Evolutionary conservation across 2,888 invertebrate genomes (phyloP), one percentile per base, ranked within the genome.

Genomic region (Nephrotoma appendiculata): DNA sequence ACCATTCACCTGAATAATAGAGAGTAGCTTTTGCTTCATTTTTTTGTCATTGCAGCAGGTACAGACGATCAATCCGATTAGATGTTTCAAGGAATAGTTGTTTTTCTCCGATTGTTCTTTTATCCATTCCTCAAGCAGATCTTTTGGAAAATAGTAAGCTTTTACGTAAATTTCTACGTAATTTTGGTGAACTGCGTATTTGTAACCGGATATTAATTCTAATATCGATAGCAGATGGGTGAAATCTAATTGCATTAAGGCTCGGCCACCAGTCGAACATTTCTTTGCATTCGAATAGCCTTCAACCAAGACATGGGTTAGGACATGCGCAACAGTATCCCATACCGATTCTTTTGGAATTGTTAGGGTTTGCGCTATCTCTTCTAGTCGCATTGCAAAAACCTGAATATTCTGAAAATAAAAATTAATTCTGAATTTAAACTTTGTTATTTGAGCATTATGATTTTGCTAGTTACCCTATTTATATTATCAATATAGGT

Each of bases 181-280:
- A 87, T 96, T 96, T 88, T 96, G 95, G 89, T 96, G 96, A 0
- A 98, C 98, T 15, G 98, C 93, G 2, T 98, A 98, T 89, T 95
- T 95, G 6, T 98, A 90, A 0, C 94, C 94, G 0, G 98, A 96
- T 87, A 98, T 94, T 89, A 96, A 95, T 91, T 99, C 98, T 86
- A 98, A 93, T 90, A 98, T 98, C 41, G 97, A 95, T 88, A 98
- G 94, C 88, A 99, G 95, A 90, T 99, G 99, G 6, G 98, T 97
- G 90, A 98, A 99, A 92, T 99, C 99, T 41, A 99, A 92, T 90
- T 99, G 99, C 99, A 99, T 99, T 9, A 99, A 92, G 0, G 98
- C 99, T 57, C 99, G 93, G 0, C 99, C 99, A 41, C 98, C 99
- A 89, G 98, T 98, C 0, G 98, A 96, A 91, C 99, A 99, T 90